These are phyloP conservation scores for Frankliniella fusca DNA, from an alignment of 2,888 invertebrate species.

Conservation along the genomic window DNA sequence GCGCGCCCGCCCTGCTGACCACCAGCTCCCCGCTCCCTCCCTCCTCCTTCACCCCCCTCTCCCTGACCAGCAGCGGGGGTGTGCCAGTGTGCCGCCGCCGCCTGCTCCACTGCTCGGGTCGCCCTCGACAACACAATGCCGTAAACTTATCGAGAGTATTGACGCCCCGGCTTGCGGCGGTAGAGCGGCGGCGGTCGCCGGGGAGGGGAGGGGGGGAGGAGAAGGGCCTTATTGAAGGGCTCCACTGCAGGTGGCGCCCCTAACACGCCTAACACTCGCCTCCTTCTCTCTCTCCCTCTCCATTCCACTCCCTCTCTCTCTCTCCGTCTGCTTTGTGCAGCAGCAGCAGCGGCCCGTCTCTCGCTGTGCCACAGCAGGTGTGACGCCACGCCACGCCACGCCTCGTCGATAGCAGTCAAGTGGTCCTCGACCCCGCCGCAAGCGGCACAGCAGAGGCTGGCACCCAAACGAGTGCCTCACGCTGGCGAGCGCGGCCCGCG, in stretches of 20 bases:
- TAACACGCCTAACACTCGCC: background rate
- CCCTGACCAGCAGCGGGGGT: background rate
- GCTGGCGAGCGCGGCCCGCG: too few relatives aligned
- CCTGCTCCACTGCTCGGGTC: too few relatives aligned
- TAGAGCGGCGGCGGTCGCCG: background rate
- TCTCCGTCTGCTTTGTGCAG: background rate
- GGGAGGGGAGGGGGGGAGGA: background rate
- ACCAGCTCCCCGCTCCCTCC: background rate
- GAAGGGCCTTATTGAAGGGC: background rate
- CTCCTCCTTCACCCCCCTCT: background rate
- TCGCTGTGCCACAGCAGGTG: too few relatives aligned
- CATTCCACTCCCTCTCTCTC: background rate
- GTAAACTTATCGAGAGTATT: conserved; percentile 22
- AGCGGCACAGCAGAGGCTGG: too few relatives aligned
- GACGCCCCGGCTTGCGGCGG: background rate
- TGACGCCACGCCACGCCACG: too few relatives aligned
- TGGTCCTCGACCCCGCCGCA: too few relatives aligned
- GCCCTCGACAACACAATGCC: background rate
- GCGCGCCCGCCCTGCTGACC: background rate
- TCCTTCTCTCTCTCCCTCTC: background rate
- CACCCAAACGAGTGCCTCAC: too few relatives aligned
- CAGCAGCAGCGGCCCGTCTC: background rate
- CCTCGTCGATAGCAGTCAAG: too few relatives aligned
- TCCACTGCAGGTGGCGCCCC: background rate
- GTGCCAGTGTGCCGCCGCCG: too few relatives aligned